Conservation (phyloP, 2,888 invertebrate species). For the Patella ulyssiponensis region DNA sequence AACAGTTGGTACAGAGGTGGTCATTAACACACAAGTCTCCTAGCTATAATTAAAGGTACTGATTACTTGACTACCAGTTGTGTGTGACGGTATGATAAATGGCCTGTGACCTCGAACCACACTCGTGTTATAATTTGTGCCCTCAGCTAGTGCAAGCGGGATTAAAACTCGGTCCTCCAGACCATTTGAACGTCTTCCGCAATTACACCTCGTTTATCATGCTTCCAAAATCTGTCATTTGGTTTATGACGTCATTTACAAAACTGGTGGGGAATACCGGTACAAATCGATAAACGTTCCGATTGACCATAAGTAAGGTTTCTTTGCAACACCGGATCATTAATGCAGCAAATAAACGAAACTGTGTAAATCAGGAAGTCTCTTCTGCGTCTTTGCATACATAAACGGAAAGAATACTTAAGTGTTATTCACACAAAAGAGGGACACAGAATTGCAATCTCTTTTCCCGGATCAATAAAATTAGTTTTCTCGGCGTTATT, state of each 20-base stretch:
- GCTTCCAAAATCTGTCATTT: background rate
- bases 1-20: background rate
- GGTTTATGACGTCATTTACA: background rate
- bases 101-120: slow-evolving; percentile 8
- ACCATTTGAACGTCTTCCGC: background rate
- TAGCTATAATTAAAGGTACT: slow-evolving; percentile 9
- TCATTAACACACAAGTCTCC: background rate
- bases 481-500: no score
- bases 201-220: slow-evolving; percentile 8
- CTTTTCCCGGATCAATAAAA: no score
- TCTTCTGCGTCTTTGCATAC: no score
- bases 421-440: no score
- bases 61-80: background rate
- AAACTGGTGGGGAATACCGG: background rate
- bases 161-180: slow-evolving; percentile 1
- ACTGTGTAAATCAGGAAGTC: no score
- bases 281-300: no score
- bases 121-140: slow-evolving; percentile 12
- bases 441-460: no score
- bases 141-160: slow-evolving; percentile 2
- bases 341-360: no score
- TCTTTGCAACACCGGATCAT: no score
- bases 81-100: slow-evolving; percentile 4
- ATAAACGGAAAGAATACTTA: no score
- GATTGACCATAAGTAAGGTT: no score